Evolutionary conservation across 2,113 vertebrate species (phyloP).

Genomic region (Entomyzon cyanotis): DNA sequence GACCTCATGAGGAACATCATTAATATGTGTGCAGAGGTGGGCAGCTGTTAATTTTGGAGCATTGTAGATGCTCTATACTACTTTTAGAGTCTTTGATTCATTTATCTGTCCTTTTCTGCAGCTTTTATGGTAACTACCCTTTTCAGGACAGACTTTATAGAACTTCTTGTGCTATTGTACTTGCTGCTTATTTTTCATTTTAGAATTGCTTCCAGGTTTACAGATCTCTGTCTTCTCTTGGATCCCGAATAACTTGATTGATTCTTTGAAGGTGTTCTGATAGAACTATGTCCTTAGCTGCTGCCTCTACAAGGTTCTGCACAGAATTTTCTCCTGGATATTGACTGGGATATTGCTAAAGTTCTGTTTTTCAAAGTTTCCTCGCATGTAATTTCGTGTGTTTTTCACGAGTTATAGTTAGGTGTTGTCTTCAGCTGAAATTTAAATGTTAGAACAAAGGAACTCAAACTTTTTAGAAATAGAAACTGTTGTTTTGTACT

Average conservation of each 20-base stretch:
- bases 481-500: background rate
- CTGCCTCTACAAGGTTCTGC: background rate
- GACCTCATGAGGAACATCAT: background rate
- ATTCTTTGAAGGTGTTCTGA: background rate
- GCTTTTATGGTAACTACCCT: background rate
- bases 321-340: background rate
- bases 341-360: background rate
- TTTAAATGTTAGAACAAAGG: background rate
- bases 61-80: background rate
- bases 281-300: background rate
- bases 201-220: background rate
- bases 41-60: background rate
- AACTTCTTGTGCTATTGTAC: background rate
- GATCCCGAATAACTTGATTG: background rate
- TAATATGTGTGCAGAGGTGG: background rate
- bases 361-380: background rate
- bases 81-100: background rate
- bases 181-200: background rate
- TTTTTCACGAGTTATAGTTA: background rate
- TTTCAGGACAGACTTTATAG: background rate
- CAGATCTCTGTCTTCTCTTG: background rate
- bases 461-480: background rate
- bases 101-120: background rate
- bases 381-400: background rate
- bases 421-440: background rate